Percentiles rank a stretch among this genome's conserved stretches.
Conservation (phyloP, 2,113 vertebrate species). For the Chionodraco myersi region DNA sequence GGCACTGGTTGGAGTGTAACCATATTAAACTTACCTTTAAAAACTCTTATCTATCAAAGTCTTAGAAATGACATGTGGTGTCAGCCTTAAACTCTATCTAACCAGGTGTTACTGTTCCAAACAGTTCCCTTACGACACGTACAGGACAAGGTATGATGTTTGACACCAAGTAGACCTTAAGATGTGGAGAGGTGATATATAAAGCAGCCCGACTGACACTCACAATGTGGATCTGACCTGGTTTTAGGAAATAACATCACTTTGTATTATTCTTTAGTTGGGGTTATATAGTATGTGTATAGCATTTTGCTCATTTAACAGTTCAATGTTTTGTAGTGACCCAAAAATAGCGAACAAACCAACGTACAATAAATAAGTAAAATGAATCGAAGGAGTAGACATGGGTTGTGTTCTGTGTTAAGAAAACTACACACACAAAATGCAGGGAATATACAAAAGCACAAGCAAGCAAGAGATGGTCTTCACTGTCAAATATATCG, state of each 20-base stretch:
- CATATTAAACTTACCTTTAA: not conserved
- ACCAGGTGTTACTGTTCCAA: not conserved
- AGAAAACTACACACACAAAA: too few relatives aligned
- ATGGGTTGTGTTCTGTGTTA: too few relatives aligned
- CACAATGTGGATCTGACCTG: not conserved
- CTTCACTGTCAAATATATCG: too few relatives aligned
- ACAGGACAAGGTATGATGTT: not conserved
- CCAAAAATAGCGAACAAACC: too few relatives aligned
- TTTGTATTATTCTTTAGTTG: too few relatives aligned
- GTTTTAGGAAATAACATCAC: not conserved
- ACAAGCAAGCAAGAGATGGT: too few relatives aligned
- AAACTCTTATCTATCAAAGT: not conserved
- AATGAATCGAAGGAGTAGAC: too few relatives aligned
- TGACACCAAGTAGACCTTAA: not conserved
- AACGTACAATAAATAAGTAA: too few relatives aligned
- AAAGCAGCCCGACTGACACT: constrained; percentile 1
- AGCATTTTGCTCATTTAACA: too few relatives aligned
- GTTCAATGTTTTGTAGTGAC: too few relatives aligned
- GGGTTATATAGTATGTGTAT: too few relatives aligned
- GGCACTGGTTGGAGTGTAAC: not conserved
- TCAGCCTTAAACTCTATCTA: not conserved
- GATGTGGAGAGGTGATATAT: not conserved
- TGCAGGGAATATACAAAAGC: too few relatives aligned
- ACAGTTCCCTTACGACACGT: not conserved
- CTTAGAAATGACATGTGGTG: not conserved